Evolutionary conservation across 2,888 invertebrate species (phyloP), one percentile per base, ranked within the genome.

Genomic region (Plebejus anna): DNA sequence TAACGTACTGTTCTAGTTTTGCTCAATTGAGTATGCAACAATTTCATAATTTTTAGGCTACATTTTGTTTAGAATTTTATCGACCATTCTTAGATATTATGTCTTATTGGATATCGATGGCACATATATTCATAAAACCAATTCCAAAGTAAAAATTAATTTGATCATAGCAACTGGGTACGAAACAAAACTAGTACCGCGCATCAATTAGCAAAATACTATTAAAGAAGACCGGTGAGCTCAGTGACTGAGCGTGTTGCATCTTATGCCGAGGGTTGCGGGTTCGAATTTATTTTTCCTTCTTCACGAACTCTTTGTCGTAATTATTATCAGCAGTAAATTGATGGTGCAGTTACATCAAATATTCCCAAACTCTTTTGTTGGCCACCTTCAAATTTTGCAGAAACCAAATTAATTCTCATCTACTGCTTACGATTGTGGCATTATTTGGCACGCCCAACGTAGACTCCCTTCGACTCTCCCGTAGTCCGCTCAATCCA

Each of bases 1-100:
- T 32, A 66, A 32, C 61, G 61, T 28, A 28, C 11, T 66, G 61
- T 66, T 4, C 61, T 28, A 66, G 61, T 66, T 66, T 66, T 66
- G 28, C 11, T 28, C 9, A 28, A 66, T 59, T 59, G 28, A 32
- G 11, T 66, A 11, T 32, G 13, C 28, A 66, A 9, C 7, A n/a
- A 59, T 66, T 11, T 32, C 9, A 32, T 28, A 9, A 66, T 28
- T 13, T 28, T 61, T 66, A 9, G 11, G 61, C 61, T 28, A 66
- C 32, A 66, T 28, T 61, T 28, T 61, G 9, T 61, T 22, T n/a
- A 59, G 57, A 59, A 22, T 22, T 22, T 59, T n/a, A 7, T 59
- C 1, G n/a, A 7, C n/a, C 22, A 22, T 55, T 22, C 22, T 22
- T 22, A 22, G 6, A n/a, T 6, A n/a, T 59, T 42, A 13, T 42